phyloP scores from a whole-genome alignment of 2,888 invertebrate genomes.

The Stegophylla sp. region DNA sequence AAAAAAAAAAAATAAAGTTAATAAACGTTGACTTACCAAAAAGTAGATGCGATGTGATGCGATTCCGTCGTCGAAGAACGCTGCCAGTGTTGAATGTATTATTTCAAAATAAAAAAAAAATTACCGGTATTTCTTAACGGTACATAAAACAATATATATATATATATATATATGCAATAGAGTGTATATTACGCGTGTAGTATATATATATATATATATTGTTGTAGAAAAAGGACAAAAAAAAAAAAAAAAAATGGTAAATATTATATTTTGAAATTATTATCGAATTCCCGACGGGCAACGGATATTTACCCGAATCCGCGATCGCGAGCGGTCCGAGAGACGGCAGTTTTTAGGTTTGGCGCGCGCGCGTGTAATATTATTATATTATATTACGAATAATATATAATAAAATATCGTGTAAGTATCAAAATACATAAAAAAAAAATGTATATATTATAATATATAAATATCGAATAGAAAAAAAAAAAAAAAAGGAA shows the following conservation, averaged over 20 bases:
- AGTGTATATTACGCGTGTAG: no score
- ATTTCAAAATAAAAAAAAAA: conserved; percentile 3
- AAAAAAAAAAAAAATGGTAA: not conserved
- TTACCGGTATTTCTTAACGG: not conserved
- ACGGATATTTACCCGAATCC: not conserved
- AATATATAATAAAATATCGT: not conserved
- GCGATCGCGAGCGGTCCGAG: conserved; percentile 1
- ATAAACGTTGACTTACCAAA: conserved; percentile 29
- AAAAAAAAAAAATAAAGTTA: not conserved
- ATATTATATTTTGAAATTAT: not conserved
- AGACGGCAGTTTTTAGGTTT: not conserved
- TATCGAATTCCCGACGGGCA: not conserved
- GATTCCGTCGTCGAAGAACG: conserved; percentile 31
- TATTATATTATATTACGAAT: no score
- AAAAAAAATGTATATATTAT: no score
- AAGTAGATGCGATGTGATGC: no score
- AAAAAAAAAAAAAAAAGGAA: no score
- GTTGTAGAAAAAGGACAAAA: no score
- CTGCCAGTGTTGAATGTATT: conserved; percentile 40
- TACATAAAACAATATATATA: conserved; percentile 13
- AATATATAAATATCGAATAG: no score
- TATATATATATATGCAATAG: conserved; percentile 21
- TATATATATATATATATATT: not conserved
- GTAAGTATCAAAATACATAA: not conserved
- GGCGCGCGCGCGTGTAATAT: not conserved